A percentile compares a stretch with the other conserved stretches of the same genome.
These are phyloP conservation scores for Cranoglanis bouderius DNA, from an alignment of 2,113 vertebrate genomes.

Conservation along the genomic window DNA sequence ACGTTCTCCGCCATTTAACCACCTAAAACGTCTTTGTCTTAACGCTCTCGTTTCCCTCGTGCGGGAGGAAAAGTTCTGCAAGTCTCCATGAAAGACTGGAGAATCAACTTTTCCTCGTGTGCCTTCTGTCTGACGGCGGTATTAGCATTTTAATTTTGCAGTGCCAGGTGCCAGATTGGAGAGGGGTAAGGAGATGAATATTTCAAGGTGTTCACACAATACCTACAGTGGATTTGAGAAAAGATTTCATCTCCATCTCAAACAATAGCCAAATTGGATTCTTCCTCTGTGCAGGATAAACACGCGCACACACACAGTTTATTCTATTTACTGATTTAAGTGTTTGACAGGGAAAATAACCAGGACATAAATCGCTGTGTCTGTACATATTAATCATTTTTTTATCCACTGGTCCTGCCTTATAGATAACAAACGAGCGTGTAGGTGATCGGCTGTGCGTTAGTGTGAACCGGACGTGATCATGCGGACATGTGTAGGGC, in stretches of 20 bases:
- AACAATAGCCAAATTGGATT: slow-evolving; percentile 53
- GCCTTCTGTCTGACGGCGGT: slow-evolving; percentile 27
- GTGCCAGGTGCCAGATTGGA: slow-evolving; percentile 40
- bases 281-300: background rate
- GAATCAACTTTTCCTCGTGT: slow-evolving; percentile 29
- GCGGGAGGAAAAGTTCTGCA: slow-evolving; percentile 15
- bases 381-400: background rate
- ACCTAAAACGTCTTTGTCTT: background rate
- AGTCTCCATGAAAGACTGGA: background rate
- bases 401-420: background rate
- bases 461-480: background rate
- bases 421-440: background rate
- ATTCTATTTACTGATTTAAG: slow-evolving; percentile 5
- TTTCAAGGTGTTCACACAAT: slow-evolving; percentile 52
- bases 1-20: background rate
- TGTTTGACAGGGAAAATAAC: background rate
- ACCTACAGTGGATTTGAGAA: slow-evolving; percentile 38
- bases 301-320: slow-evolving; percentile 8
- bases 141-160: slow-evolving; percentile 56
- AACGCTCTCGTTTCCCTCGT: background rate
- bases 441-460: background rate
- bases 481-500: too few species aligned
- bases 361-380: background rate
- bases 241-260: slow-evolving; percentile 52
- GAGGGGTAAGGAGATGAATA: slow-evolving; percentile 39